Base-by-base conservation (phyloP, 1,140 invertebrate genomes). In the Octopus sinensis region DNA sequence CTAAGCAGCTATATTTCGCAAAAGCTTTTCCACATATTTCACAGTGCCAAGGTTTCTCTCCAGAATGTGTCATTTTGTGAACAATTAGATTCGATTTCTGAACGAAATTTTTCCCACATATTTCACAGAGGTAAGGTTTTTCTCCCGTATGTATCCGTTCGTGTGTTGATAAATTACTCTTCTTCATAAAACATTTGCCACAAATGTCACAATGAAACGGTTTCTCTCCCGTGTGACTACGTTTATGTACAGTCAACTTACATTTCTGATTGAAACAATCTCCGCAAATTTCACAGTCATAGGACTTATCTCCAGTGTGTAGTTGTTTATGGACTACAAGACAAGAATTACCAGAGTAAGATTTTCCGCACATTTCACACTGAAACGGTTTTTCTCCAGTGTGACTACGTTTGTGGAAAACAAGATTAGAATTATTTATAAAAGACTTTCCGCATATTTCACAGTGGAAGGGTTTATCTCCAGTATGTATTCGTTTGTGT, bases 21-120 rank as follows among this genome's bases (percentile, higher is more conserved):
- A 99, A 99, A 81, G 96, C 97, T 92, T 98, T 98, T 76, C 95
- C 95, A 91, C 97, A 99, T 4, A 79, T 76, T 43, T 83, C 54
- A 82, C 86, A 87, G 23, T 80, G 80, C n/a, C 53, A 83, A 4
- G 83, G 83, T 30, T 80, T 83, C 6, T 73, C 76, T 4, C 78
- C 83, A 13, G 51, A 76, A 62, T 83, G 83, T 3, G 75, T 79
- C 30, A 56, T 79, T 23, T 80, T 83, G 77, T 91, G 90, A 13
- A 88, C 87, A 76, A 89, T 88, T 17, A 91, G 85, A 76, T 91
- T 91, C 9, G 87, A 90, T 6, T 88, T 85, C 17, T 90, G 84
- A 79, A 88, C 90, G 85, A 91, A 91, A 6, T 90, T 88, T 83
- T 91, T 91, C 56, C 84, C 86, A 83, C 90, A 91, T 23, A 85